A percentile compares a stretch with the other conserved stretches of the same genome.
Evolutionary conservation across 2,888 invertebrate genomes (phyloP).

Genomic region (Arge pagana): DNA sequence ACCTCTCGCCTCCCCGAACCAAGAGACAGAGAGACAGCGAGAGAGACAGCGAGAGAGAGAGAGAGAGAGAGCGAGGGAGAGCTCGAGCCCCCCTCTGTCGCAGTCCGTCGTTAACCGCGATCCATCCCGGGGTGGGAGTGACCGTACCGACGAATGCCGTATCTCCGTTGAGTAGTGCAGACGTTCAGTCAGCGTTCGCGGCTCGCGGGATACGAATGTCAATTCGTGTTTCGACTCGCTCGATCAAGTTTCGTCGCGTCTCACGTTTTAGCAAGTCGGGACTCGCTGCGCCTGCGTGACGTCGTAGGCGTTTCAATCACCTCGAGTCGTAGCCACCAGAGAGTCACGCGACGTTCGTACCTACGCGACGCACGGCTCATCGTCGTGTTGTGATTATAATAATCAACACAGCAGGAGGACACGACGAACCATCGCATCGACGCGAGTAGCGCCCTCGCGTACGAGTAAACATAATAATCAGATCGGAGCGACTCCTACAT

Average conservation of each 20-base stretch:
- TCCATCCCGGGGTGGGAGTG: slow-evolving; percentile 23
- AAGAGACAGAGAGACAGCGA: background rate
- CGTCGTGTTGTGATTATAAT: background rate
- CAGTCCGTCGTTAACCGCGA: slow-evolving; percentile 23
- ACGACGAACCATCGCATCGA: no score
- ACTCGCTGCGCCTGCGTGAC: background rate
- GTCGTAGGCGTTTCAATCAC: background rate
- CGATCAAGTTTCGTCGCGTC: no score
- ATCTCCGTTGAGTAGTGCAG: slow-evolving; percentile 27
- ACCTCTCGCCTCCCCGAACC: no score
- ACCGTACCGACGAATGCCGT: slow-evolving; percentile 22
- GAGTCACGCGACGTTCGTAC: background rate
- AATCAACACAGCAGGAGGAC: no score
- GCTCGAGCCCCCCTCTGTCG: background rate
- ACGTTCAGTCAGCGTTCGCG: slow-evolving; percentile 54
- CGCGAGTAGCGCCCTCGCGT: no score
- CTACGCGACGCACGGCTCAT: background rate
- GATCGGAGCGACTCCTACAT: no score
- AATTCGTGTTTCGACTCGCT: background rate
- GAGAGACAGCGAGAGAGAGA: background rate
- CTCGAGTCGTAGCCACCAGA: background rate
- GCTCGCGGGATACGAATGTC: slow-evolving; percentile 43
- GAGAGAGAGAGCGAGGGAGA: slow-evolving; percentile 13
- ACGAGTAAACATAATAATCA: no score
- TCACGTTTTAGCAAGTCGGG: background rate